Evolutionary conservation across 2,797 vertebrate genomes (phyloP).

Genomic region (Spinus olivaceus): DNA sequence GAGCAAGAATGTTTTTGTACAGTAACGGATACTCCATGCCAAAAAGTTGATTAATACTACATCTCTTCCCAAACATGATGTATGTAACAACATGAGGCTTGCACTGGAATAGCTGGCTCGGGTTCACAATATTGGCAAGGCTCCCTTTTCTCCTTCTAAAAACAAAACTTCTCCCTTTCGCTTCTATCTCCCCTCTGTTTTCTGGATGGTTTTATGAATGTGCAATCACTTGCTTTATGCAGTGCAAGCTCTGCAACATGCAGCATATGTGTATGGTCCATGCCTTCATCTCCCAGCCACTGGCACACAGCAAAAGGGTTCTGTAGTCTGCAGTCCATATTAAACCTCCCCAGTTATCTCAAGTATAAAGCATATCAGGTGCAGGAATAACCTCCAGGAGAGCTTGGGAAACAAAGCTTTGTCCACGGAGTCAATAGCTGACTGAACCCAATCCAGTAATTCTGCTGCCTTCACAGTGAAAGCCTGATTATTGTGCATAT

Average conservation of each 20-base stretch:
- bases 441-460: neutral
- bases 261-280: accelerated
- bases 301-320: neutral
- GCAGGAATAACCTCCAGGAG: neutral
- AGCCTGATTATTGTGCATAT: neutral
- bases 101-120: slow-evolving; percentile 58
- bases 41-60: slow-evolving; percentile 60
- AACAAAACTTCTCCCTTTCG: slow-evolving; percentile 43
- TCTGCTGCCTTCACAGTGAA: neutral
- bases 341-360: neutral
- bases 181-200: neutral
- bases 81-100: slow-evolving; percentile 58
- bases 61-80: slow-evolving; percentile 50
- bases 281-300: neutral
- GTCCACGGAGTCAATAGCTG: neutral
- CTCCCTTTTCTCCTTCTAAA: slow-evolving; percentile 43
- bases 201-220: neutral
- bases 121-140: slow-evolving; percentile 28
- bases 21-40: slow-evolving; percentile 60
- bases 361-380: neutral
- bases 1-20: slow-evolving; percentile 66
- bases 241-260: neutral
- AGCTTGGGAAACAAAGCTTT: neutral
- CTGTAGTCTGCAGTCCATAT: neutral
- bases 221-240: neutral